Conservation (phyloP, 2,797 vertebrate genomes). For the Gymnocypris eckloni region DNA sequence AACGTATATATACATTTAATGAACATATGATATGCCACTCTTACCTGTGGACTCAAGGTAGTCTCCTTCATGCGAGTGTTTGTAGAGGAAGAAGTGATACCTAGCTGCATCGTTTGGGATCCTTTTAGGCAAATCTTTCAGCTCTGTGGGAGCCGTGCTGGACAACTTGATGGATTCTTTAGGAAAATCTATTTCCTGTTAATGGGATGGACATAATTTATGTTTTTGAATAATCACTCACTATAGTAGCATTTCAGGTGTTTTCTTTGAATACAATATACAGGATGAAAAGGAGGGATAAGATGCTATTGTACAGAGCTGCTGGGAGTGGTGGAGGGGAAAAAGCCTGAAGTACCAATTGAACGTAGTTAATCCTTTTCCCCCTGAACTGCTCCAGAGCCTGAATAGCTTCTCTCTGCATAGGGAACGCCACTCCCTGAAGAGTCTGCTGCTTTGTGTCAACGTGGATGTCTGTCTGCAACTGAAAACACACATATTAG, state of each 20-base stretch:
- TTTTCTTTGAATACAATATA: neutral
- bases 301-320: constrained; percentile 2
- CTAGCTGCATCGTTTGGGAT: constrained; percentile 87
- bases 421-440: constrained; percentile 86
- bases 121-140: constrained; percentile 86
- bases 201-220: constrained; percentile 54
- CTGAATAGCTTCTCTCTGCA: constrained; percentile 83
- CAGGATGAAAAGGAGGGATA: neutral
- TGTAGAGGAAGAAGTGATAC: constrained; percentile 90
- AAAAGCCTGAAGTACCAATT: constrained; percentile 79
- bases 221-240: neutral
- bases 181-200: constrained; percentile 89
- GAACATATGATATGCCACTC: neutral
- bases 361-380: constrained; percentile 87
- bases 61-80: constrained; percentile 86
- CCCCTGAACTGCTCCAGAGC: constrained; percentile 84
- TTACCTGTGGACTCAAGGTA: constrained; percentile 88
- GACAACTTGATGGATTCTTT: constrained; percentile 87
- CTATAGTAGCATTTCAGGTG: neutral
- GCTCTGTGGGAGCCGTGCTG: constrained; percentile 81
- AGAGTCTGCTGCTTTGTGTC: constrained; percentile 88
- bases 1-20: neutral
- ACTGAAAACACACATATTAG: constrained; percentile 68
- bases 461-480: constrained; percentile 81
- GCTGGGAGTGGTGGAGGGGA: neutral